Percentiles rank a stretch among this genome's conserved stretches.
Evolutionary conservation across 2,888 invertebrate species (phyloP).

Genomic region (Blera fallax): DNA sequence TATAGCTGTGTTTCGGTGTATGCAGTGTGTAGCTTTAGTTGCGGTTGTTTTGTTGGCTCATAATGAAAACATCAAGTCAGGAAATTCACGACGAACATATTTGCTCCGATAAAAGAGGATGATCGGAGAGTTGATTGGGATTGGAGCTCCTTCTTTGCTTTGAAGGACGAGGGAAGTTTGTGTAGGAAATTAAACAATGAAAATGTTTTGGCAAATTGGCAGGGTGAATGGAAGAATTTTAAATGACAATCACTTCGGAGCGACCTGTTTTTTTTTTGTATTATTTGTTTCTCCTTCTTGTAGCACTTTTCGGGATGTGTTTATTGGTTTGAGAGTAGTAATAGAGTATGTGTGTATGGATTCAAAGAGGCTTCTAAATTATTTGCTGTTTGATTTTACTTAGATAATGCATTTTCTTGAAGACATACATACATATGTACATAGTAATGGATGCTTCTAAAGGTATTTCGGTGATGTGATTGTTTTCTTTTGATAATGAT

Average conservation of each 20-base stretch:
- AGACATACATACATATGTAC: too few species aligned
- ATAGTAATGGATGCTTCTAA: conserved; percentile 7
- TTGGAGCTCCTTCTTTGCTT: neutral
- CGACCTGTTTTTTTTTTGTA: conserved; percentile 3
- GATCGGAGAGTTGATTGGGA: neutral
- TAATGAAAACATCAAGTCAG: conserved; percentile 70
- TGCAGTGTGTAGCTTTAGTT: conserved; percentile 37
- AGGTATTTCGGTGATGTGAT: neutral
- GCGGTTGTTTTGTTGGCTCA: conserved; percentile 53
- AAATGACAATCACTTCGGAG: conserved; percentile 50
- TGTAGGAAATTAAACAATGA: conserved; percentile 43
- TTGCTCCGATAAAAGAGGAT: conserved; percentile 26
- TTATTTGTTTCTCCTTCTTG: neutral
- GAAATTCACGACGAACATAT: conserved; percentile 54
- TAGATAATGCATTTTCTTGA: conserved; percentile 51
- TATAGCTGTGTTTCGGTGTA: neutral
- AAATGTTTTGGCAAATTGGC: conserved; percentile 67
- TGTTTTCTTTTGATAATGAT: conserved; percentile 19
- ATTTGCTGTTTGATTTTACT: conserved; percentile 63
- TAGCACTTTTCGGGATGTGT: neutral
- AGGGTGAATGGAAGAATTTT: conserved; percentile 55
- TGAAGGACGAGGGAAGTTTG: neutral
- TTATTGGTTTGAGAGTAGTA: neutral
- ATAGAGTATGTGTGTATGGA: neutral
- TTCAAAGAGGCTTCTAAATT: conserved; percentile 18